A percentile compares a stretch with the other conserved stretches of the same genome.
Conservation (phyloP, 2,888 invertebrate genomes). For the Morpho deidamia region DNA sequence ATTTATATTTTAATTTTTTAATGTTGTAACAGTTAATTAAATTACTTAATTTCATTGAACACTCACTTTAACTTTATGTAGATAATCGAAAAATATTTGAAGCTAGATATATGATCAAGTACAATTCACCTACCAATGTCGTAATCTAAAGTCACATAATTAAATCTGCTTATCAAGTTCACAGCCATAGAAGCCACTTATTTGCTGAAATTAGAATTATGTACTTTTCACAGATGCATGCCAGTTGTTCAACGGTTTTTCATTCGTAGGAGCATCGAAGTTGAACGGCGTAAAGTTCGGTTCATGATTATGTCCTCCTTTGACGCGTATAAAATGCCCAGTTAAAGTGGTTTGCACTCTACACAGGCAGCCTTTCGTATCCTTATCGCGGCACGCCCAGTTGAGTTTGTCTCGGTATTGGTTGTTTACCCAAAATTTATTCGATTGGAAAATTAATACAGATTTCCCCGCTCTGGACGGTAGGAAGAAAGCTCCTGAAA, state of each 20-base stretch:
- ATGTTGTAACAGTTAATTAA: too few species aligned
- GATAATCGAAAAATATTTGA: too few species aligned
- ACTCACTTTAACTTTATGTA: too few species aligned
- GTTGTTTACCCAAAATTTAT: constrained; percentile 73
- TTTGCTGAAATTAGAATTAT: constrained; percentile 9
- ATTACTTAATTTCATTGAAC: too few species aligned
- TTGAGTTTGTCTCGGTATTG: constrained; percentile 66
- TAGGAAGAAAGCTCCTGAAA: constrained; percentile 66
- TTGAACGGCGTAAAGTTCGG: constrained; percentile 66
- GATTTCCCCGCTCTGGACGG: constrained; percentile 71
- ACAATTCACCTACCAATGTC: too few species aligned
- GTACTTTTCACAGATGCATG: constrained; percentile 26
- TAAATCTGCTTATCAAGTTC: constrained; percentile 8
- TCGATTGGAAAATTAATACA: constrained; percentile 61
- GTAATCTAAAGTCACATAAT: too few species aligned
- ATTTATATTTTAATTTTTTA: too few species aligned
- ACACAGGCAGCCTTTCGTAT: constrained; percentile 59
- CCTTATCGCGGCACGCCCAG: constrained; percentile 72
- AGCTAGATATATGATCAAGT: too few species aligned
- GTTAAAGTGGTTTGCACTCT: constrained; percentile 70
- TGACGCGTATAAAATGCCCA: constrained; percentile 59
- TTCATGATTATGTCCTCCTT: constrained; percentile 58
- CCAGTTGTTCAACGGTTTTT: constrained; percentile 36
- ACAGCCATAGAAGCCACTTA: constrained; percentile 24
- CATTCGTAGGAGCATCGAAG: constrained; percentile 44